phyloP scores from a whole-genome alignment of 2,888 invertebrate species.

The Panzeria rudis region DNA sequence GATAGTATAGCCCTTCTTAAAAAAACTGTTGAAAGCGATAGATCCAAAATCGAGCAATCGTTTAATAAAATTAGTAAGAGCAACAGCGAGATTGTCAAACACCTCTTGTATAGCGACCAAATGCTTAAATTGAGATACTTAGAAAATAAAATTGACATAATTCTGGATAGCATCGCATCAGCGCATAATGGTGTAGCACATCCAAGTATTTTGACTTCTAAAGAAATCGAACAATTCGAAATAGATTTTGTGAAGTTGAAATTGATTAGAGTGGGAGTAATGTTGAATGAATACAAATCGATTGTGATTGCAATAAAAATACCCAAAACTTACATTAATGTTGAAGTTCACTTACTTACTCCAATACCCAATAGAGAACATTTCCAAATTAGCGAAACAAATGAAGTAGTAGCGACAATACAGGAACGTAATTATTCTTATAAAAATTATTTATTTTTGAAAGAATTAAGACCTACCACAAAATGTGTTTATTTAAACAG shows the following conservation, averaged over 20 bases:
- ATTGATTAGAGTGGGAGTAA: too few relatives aligned
- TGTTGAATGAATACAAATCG: constrained; percentile 24
- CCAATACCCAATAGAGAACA: constrained; percentile 27
- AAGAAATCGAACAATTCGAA: constrained; percentile 34
- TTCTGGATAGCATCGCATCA: too few relatives aligned
- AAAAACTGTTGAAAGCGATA: neutral
- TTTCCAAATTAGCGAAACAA: constrained; percentile 21
- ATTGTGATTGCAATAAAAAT: constrained; percentile 33
- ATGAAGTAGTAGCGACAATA: constrained; percentile 31
- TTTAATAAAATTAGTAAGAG: neutral
- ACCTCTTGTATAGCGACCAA: too few relatives aligned
- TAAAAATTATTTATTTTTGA: neutral
- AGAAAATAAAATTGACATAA: too few relatives aligned
- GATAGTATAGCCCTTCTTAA: constrained; percentile 5
- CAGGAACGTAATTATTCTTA: constrained; percentile 1
- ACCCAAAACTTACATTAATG: constrained; percentile 20
- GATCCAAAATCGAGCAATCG: neutral
- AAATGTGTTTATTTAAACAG: constrained; percentile 13
- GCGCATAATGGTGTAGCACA: too few relatives aligned
- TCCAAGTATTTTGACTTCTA: too few relatives aligned
- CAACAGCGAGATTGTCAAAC: neutral
- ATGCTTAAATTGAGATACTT: constrained; percentile 18
- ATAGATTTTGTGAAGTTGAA: too few relatives aligned
- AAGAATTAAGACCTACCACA: constrained; percentile 30
- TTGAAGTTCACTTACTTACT: neutral